Evolutionary conservation across 1,140 invertebrate genomes (phyloP).

Genomic region (Pomacea maculata): DNA sequence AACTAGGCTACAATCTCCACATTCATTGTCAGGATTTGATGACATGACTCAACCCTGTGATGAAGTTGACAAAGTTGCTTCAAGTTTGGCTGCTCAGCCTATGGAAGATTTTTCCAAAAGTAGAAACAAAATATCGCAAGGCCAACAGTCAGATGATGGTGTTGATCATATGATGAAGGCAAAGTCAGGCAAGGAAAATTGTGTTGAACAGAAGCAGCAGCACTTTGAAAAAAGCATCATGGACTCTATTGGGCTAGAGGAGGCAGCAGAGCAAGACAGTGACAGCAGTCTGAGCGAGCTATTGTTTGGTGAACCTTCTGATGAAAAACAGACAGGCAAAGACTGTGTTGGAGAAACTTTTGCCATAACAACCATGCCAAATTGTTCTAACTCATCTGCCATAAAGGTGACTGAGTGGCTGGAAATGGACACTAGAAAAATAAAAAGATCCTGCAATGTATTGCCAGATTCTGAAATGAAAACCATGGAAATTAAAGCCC

Average conservation of each 20-base stretch:
- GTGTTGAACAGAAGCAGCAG: neutral
- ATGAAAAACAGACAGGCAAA: neutral
- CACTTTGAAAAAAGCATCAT: neutral
- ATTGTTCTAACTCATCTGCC: neutral
- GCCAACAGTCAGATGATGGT: neutral
- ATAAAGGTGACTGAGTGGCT: neutral
- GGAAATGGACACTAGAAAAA: neutral
- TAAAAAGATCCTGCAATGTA: neutral
- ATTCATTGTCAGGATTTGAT: neutral
- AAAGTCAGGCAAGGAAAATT: neutral
- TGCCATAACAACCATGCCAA: neutral
- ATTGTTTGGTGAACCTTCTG: conserved; percentile 14
- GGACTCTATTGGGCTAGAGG: neutral
- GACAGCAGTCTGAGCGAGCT: neutral
- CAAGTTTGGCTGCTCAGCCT: neutral
- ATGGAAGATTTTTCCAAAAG: neutral
- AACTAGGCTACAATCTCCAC: too few relatives aligned
- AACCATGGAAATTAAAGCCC: neutral
- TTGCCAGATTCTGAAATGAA: neutral
- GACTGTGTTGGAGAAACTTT: neutral
- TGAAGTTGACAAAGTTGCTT: neutral
- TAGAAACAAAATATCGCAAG: neutral
- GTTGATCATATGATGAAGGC: neutral
- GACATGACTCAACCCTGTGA: conserved; percentile 20
- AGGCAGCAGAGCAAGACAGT: neutral